These are phyloP conservation scores for Pegoplata infirma DNA, from an alignment of 2,888 invertebrate species.

Conservation along the genomic window DNA sequence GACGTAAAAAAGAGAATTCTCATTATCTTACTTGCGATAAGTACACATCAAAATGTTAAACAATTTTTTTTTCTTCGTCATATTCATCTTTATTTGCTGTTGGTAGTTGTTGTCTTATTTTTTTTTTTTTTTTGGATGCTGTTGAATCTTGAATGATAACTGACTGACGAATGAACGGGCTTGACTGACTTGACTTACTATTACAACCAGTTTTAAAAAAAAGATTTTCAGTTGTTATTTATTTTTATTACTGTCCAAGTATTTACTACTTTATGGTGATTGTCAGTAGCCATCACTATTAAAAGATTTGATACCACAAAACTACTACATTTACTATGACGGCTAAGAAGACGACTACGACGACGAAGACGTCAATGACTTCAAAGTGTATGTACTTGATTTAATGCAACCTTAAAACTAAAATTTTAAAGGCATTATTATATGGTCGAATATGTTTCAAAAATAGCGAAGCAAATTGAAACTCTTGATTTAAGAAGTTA, in stretches of 20 bases:
- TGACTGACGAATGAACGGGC: not conserved
- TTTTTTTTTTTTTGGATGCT: too few relatives aligned
- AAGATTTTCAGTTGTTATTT: not conserved
- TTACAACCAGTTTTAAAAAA: not conserved
- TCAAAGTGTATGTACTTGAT: not conserved
- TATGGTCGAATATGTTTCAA: not conserved
- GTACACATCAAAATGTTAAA: slow-evolving; percentile 31
- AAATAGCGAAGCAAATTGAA: not conserved
- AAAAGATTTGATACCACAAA: slow-evolving; percentile 5
- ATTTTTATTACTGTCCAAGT: not conserved
- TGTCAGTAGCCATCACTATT: slow-evolving; percentile 3
- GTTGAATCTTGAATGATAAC: not conserved
- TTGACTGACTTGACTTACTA: not conserved
- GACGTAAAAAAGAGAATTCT: slow-evolving; percentile 28
- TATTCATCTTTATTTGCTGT: slow-evolving; percentile 32
- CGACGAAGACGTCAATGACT: not conserved
- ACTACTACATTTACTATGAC: not conserved
- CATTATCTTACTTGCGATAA: slow-evolving; percentile 50
- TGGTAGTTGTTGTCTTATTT: not conserved
- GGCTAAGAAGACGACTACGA: not conserved
- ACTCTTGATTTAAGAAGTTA: not conserved
- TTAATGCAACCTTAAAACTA: not conserved
- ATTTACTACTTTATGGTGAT: not conserved
- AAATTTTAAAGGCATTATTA: not conserved
- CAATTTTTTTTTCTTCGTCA: not conserved